Conservation (phyloP, 2,797 vertebrate genomes). For the Telmatherina bonti region DNA sequence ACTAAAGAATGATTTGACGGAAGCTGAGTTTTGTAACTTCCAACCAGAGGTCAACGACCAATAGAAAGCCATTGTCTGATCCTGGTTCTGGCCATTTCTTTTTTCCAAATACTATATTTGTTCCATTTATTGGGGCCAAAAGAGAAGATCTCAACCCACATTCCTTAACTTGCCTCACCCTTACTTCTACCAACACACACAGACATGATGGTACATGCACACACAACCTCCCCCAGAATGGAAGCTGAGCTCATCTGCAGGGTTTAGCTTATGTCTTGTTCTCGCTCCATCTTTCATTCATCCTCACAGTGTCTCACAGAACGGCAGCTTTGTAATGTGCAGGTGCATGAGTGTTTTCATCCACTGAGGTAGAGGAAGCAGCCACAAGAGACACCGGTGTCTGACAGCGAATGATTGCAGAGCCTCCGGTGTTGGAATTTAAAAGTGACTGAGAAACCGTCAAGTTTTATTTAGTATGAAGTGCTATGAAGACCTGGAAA, state of each 20-base stretch:
- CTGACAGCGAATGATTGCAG: constrained; percentile 9
- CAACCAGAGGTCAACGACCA: constrained; percentile 24
- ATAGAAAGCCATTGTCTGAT: constrained; percentile 29
- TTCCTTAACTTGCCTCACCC: background rate
- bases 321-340: constrained; percentile 48
- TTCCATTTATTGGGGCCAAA: constrained; percentile 39
- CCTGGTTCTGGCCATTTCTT: constrained; percentile 49
- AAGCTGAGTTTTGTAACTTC: constrained; percentile 6
- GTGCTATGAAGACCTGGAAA: background rate
- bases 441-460: constrained; percentile 2
- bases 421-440: background rate
- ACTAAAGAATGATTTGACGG: background rate
- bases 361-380: constrained; percentile 8
- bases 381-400: constrained; percentile 34
- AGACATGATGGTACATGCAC: background rate
- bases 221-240: constrained; percentile 18
- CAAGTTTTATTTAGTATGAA: constrained; percentile 8
- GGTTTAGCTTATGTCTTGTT: constrained; percentile 21
- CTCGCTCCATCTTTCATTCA: constrained; percentile 47
- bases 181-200: too few species aligned
- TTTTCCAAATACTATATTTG: constrained; percentile 54
- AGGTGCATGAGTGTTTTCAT: constrained; percentile 33
- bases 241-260: constrained; percentile 45
- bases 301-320: constrained; percentile 26
- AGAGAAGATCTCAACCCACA: constrained; percentile 22